Base-by-base conservation (phyloP, 2,797 vertebrate genomes). In the Pogoniulus pusillus region DNA sequence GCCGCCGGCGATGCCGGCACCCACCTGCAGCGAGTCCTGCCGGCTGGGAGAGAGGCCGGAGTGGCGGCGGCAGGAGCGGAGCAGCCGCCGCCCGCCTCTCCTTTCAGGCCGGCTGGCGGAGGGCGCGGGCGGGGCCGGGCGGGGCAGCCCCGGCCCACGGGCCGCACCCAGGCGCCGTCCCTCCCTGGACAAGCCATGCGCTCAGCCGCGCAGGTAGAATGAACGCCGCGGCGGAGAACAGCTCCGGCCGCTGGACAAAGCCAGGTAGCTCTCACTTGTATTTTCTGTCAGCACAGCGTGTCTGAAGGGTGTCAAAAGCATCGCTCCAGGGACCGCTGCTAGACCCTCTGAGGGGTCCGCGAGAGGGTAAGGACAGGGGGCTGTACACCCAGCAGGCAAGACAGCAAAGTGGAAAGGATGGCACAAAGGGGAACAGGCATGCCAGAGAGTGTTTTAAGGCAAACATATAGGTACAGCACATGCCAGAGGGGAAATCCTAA, bases 1-100 rank as follows among this genome's bases (percentile, higher is more conserved):
- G 16, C 27, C 29, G 13, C 16, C 43, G 18, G 35, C 59, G 17
- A 30, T 2, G 47, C 72, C 58, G 34, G 59, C 54, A 88, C 90
- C 34, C 85, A 88, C 90, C 85, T 71, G 90, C 85, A 34, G 70
- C 41, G 41, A 62, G 70, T 57, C 59, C 54, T 54, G 47, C 57
- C 17, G 9, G 26, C 45, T 34, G 18, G 12, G 34, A 80, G 54
- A 64, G n/a, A 54, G 29, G 81, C 64, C 59, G 45, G n/a, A 65
- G 11, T 2, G 9, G 16, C 34, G 16, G 9, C 45, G 51, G 19
- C 64, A 27, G 32, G 45, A 70, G 7, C 45, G n/a, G 64, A 45
- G 41, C n/a, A 6, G 59, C 27, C 24, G 3, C 29, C 58, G 34
- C 49, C 47, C 34, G 24, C 69, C 37, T 55, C 85, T 23, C 75